A percentile compares a stretch with the other conserved stretches of the same genome.
Evolutionary conservation across 2,888 invertebrate species (phyloP).

Genomic region (Stegophylla sp.): DNA sequence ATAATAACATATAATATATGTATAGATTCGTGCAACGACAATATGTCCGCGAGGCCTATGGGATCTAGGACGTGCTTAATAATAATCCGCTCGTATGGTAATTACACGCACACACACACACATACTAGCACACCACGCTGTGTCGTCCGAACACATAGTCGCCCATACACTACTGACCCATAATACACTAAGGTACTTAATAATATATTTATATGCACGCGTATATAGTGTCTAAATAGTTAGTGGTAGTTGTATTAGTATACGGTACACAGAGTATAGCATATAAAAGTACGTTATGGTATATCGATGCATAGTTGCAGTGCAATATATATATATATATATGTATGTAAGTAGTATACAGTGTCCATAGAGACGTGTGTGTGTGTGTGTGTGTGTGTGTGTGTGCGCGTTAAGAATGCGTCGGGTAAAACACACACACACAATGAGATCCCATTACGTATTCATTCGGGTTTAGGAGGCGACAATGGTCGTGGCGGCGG

Average conservation of each 20-base stretch:
- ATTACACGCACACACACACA: constrained; percentile 20
- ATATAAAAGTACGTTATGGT: too few species aligned
- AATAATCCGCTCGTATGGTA: constrained; percentile 52
- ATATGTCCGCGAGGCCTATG: constrained; percentile 47
- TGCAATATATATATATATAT: neutral
- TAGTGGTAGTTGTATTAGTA: neutral
- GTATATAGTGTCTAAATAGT: too few species aligned
- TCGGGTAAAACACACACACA: neutral
- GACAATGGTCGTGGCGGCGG: constrained; percentile 25
- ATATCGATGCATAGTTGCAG: too few species aligned
- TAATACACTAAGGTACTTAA: constrained; percentile 16
- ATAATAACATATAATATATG: neutral
- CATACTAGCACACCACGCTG: too few species aligned
- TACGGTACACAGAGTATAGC: too few species aligned
- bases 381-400: neutral
- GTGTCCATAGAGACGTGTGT: too few species aligned
- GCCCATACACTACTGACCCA: constrained; percentile 50
- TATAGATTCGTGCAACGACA: constrained; percentile 10
- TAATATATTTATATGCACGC: neutral
- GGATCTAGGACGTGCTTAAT: constrained; percentile 57
- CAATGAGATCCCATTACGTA: constrained; percentile 57
- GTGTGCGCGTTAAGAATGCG: neutral
- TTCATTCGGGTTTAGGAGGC: constrained; percentile 45
- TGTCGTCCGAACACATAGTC: neutral
- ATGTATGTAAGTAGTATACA: too few species aligned